These are phyloP conservation scores for Parnassius apollo DNA, from an alignment of 2,888 invertebrate genomes.

Conservation along the genomic window DNA sequence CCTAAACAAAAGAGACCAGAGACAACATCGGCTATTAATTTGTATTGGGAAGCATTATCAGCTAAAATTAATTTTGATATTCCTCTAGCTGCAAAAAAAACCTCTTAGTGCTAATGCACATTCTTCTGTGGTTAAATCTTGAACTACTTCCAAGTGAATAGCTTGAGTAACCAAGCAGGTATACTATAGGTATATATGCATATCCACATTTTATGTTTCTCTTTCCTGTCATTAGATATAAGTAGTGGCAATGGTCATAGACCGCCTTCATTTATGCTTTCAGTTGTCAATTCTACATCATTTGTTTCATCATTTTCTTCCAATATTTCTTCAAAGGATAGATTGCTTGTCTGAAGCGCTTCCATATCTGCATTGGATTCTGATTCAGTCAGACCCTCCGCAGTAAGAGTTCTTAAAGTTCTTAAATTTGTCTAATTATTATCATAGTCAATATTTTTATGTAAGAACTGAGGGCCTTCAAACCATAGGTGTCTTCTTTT, in stretches of 20 bases:
- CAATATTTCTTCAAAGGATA: no score
- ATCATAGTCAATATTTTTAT: background rate
- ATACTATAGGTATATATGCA: background rate
- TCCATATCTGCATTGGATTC: no score
- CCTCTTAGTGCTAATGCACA: background rate
- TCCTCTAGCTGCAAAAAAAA: background rate
- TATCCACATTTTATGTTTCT: no score
- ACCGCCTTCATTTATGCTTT: no score
- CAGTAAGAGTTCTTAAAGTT: no score
- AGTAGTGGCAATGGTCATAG: no score
- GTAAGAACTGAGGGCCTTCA: background rate
- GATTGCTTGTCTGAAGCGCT: no score
- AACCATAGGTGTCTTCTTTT: background rate
- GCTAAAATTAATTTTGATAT: background rate
- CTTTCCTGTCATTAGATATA: no score
- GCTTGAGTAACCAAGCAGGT: background rate
- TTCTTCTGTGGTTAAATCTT: background rate
- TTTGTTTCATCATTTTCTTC: no score
- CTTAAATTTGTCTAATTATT: no score
- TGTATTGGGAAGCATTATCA: background rate
- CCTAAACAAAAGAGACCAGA: background rate
- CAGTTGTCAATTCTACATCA: no score
- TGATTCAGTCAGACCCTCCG: no score
- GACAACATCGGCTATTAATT: background rate
- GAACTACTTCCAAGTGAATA: background rate